A percentile compares a stretch with the other conserved stretches of the same genome.
phyloP scores from a whole-genome alignment of 2,888 invertebrate species.

The Atrina japonica region DNA sequence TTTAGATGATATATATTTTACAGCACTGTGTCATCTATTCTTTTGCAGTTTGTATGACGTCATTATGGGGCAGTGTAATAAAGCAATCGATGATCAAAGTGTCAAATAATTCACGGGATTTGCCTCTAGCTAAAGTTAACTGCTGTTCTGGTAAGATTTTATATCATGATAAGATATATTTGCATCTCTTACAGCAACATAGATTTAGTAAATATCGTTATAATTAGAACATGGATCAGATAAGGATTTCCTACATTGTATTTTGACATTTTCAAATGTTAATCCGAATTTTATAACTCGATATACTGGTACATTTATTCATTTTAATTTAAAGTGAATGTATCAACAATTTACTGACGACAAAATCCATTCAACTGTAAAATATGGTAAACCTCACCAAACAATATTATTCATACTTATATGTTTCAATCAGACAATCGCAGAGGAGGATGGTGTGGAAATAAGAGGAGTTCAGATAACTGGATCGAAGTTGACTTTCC shows the following conservation, averaged over 20 bases:
- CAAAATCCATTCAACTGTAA: neutral
- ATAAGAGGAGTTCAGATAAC: neutral
- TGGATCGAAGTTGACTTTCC: constrained; percentile 29
- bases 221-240: too few relatives aligned
- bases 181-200: neutral
- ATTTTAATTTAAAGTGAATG: neutral
- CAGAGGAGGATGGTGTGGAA: constrained; percentile 38
- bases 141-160: neutral
- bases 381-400: neutral
- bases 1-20: too few relatives aligned
- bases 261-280: too few relatives aligned
- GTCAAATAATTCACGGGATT: neutral
- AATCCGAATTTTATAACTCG: too few relatives aligned
- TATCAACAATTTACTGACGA: neutral
- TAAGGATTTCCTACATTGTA: too few relatives aligned
- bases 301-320: too few relatives aligned
- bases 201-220: neutral
- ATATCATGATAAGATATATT: neutral
- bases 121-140: neutral
- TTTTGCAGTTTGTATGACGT: constrained; percentile 24
- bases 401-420: too few relatives aligned
- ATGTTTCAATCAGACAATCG: neutral
- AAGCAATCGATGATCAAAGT: constrained; percentile 6
- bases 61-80: constrained; percentile 1
- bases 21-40: too few relatives aligned